Conservation (phyloP, 1,140 invertebrate genomes). For the Drosophila ogumai region DNA sequence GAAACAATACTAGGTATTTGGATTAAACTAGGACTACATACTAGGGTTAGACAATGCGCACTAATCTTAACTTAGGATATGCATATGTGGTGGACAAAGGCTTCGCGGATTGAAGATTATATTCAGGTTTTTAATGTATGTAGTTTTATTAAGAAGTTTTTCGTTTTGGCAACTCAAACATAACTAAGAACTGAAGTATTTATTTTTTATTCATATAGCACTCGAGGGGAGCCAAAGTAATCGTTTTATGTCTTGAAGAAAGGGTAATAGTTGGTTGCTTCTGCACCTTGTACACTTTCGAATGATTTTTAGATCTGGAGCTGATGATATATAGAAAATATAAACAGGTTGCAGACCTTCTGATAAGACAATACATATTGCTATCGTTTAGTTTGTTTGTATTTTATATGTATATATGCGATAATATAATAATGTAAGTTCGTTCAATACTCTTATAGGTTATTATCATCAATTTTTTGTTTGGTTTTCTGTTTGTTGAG, state of each 20-base stretch:
- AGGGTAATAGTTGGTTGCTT: conserved; percentile 9
- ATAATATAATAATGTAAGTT: conserved; percentile 52
- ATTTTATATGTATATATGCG: conserved; percentile 49
- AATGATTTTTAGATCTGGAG: conserved; percentile 7
- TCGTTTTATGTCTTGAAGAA: conserved; percentile 2
- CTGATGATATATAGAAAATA: conserved; percentile 27
- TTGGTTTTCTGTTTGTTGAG: conserved; percentile 38
- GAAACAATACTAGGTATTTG: conserved; percentile 27
- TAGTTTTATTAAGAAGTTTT: conserved; percentile 29
- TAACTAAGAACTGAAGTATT: conserved; percentile 13
- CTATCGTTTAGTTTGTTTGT: conserved; percentile 43
- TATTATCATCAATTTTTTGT: conserved; percentile 33
- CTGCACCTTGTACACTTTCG: conserved; percentile 20
- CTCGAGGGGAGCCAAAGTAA: conserved; percentile 22
- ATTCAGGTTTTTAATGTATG: conserved; percentile 12
- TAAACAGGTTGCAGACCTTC: conserved; percentile 21
- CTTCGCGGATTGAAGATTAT: conserved; percentile 23
- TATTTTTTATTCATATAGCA: conserved; percentile 30
- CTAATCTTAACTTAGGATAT: conserved; percentile 60
- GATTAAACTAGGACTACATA: conserved; percentile 43
- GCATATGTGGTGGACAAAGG: conserved; percentile 35
- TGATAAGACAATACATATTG: conserved; percentile 49
- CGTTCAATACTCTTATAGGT: conserved; percentile 50
- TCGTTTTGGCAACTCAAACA: conserved; percentile 33
- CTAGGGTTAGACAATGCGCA: conserved; percentile 45